Percentiles rank a stretch among this genome's conserved stretches.
Conservation (phyloP, 2,113 vertebrate genomes). For the Oreochromis niloticus region DNA sequence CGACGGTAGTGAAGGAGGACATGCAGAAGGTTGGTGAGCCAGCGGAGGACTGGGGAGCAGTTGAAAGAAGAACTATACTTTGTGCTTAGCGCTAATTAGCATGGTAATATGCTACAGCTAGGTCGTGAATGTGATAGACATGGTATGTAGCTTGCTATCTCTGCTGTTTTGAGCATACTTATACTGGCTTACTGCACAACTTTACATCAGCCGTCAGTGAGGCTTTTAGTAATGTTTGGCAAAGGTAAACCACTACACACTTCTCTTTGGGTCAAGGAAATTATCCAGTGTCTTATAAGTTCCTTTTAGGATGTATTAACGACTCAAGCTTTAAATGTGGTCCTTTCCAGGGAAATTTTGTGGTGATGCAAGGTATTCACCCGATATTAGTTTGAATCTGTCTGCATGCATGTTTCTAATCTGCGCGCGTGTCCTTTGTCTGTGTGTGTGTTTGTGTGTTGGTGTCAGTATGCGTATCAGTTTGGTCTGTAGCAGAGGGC, state of each 20-base stretch:
- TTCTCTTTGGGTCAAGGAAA: neutral
- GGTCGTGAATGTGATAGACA: neutral
- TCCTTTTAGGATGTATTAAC: neutral
- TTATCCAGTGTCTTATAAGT: neutral
- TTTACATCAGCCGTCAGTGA: neutral
- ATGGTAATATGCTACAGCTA: neutral
- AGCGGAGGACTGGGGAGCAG: neutral
- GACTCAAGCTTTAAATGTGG: neutral
- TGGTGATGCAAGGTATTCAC: neutral
- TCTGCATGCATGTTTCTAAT: neutral
- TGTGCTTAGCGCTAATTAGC: neutral
- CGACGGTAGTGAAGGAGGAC: neutral
- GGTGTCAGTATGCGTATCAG: conserved; percentile 54
- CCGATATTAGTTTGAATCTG: neutral
- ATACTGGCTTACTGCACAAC: neutral
- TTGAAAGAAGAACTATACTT: neutral
- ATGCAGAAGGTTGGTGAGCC: neutral
- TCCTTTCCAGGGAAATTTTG: neutral
- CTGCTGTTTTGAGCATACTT: neutral
- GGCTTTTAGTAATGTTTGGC: neutral
- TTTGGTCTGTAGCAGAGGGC: conserved; percentile 66
- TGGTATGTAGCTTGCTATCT: neutral
- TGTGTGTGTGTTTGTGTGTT: neutral
- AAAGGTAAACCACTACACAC: neutral
- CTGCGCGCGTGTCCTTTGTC: neutral